Evolutionary conservation across 2,888 invertebrate species (phyloP).

Genomic region (Steinernema carpocapsae): DNA sequence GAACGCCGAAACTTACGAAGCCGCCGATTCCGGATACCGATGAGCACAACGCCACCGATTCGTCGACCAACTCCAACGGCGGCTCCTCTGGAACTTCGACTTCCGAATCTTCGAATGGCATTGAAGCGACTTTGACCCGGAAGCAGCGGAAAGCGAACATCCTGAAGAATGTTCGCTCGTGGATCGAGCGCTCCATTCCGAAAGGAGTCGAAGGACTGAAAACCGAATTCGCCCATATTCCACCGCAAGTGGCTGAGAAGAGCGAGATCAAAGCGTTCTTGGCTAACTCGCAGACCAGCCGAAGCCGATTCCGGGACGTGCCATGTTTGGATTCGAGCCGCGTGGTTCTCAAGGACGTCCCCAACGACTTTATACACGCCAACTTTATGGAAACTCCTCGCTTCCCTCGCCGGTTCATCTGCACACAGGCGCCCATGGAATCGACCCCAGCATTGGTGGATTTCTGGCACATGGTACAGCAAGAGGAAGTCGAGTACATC

Average conservation of each 20-base stretch:
- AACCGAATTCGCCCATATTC: constrained; percentile 40
- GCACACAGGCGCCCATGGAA: constrained; percentile 44
- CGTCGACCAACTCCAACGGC: too few relatives aligned
- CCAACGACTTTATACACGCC: constrained; percentile 37
- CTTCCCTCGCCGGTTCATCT: constrained; percentile 39
- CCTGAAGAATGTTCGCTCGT: background rate
- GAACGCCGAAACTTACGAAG: too few relatives aligned
- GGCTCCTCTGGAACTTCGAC: too few relatives aligned
- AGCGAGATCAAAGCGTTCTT: constrained; percentile 40
- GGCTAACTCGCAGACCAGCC: constrained; percentile 33
- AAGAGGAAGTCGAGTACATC: constrained; percentile 44
- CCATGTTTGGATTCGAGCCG: constrained; percentile 44
- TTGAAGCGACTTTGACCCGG: background rate
- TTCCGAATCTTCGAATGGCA: background rate
- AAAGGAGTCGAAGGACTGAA: constrained; percentile 36
- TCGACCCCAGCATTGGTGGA: constrained; percentile 44
- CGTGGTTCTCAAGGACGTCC: constrained; percentile 39
- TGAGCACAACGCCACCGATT: too few relatives aligned
- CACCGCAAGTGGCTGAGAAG: constrained; percentile 36
- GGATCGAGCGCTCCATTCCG: constrained; percentile 1
- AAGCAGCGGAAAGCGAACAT: background rate
- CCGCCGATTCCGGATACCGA: too few relatives aligned
- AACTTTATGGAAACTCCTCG: constrained; percentile 41
- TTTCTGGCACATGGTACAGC: constrained; percentile 46
- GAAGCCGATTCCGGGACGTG: constrained; percentile 43